These are phyloP conservation scores for Tautogolabrus adspersus DNA, from an alignment of 2,113 vertebrate genomes.

Conservation along the genomic window DNA sequence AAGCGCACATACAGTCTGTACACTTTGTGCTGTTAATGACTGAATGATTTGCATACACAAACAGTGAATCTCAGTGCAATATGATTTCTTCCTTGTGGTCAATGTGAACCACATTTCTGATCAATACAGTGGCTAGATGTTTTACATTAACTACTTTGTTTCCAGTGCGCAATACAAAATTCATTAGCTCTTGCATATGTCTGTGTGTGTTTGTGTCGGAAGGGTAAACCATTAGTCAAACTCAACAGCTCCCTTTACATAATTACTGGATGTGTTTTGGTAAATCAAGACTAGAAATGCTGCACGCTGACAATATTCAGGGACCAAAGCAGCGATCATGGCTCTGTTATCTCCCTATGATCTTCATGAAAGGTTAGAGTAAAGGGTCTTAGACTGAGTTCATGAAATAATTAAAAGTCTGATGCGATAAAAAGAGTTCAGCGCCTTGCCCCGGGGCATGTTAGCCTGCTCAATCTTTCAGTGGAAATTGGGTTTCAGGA, in stretches of 20 bases:
- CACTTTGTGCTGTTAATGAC: background rate
- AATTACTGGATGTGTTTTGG: constrained; percentile 27
- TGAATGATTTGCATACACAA: background rate
- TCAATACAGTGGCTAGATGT: constrained; percentile 50
- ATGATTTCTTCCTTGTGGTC: constrained; percentile 1
- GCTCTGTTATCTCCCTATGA: constrained; percentile 28
- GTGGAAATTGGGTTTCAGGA: constrained; percentile 63
- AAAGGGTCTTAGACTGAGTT: constrained; percentile 51
- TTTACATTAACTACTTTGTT: constrained; percentile 67
- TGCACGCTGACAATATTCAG: background rate
- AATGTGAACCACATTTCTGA: constrained; percentile 10
- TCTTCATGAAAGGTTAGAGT: constrained; percentile 69
- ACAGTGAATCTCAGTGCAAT: background rate
- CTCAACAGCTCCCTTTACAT: constrained; percentile 42
- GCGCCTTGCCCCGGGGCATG: constrained; percentile 43
- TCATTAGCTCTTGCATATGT: constrained; percentile 8
- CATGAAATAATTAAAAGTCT: constrained; percentile 74
- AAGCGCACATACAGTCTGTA: background rate
- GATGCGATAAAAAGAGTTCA: constrained; percentile 69
- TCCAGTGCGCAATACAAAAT: constrained; percentile 60
- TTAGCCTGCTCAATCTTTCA: constrained; percentile 65
- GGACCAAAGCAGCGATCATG: constrained; percentile 24
- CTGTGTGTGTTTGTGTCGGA: background rate
- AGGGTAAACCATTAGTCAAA: constrained; percentile 56
- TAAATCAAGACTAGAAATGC: constrained; percentile 41